Conservation (phyloP, 2,113 vertebrate species). For the Albula goreensis region DNA sequence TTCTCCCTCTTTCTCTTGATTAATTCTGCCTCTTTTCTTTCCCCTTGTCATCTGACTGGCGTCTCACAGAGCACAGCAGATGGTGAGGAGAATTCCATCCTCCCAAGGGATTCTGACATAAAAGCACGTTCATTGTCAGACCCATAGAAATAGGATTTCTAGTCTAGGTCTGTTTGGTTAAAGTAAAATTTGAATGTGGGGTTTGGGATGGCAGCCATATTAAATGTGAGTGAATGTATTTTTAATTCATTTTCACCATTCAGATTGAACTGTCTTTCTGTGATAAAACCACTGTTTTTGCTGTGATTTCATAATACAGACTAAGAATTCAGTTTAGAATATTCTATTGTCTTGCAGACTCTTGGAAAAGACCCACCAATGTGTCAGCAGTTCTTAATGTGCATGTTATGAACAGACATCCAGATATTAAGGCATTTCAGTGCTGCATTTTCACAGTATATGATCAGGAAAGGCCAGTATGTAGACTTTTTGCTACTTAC, state of each 20-base stretch:
- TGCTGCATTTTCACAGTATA: neutral
- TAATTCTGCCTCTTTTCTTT: slow-evolving; percentile 34
- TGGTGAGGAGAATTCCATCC: slow-evolving; percentile 41
- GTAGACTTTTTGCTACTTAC: neutral
- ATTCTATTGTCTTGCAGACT: too few relatives aligned
- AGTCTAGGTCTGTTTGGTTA: neutral
- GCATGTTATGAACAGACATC: too few relatives aligned
- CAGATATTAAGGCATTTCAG: neutral
- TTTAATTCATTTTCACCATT: neutral
- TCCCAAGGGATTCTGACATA: neutral
- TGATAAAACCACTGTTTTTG: neutral
- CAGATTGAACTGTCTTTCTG: neutral
- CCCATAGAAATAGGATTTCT: slow-evolving; percentile 7
- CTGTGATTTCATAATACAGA: too few relatives aligned
- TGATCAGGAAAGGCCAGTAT: neutral
- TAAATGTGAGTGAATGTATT: neutral
- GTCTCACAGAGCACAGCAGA: slow-evolving; percentile 42
- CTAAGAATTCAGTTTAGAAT: too few relatives aligned
- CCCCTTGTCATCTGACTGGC: slow-evolving; percentile 15
- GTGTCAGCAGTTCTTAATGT: too few relatives aligned
- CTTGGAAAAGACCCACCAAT: too few relatives aligned
- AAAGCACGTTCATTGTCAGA: slow-evolving; percentile 9
- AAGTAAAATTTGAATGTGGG: neutral
- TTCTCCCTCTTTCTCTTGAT: slow-evolving; percentile 22
- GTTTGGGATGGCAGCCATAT: neutral